Evolutionary conservation across 2,888 invertebrate genomes (phyloP), one percentile per base, ranked within the genome.

Genomic region (Synanthedon formicaeformis): DNA sequence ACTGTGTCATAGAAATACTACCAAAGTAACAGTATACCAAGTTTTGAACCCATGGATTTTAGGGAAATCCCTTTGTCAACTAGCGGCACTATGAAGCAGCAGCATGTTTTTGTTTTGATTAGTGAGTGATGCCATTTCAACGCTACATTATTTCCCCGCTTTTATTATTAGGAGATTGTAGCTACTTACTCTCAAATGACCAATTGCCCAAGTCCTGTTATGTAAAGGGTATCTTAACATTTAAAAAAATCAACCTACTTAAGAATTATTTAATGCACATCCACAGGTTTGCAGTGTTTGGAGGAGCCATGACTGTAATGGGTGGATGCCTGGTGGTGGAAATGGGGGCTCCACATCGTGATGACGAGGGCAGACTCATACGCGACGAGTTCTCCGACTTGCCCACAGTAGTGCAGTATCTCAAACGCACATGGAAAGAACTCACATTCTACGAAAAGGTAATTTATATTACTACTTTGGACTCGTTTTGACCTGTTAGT

Each of bases 271-370:
- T 49, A 18, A 23, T 34, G 8, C 34, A 34, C 34, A 34, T 34
- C 34, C 34, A 10, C 54, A 90, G 90, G 6, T 91, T 91, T 67
- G 88, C 85, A 54, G 78, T 82, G 11, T 91, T 92, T 59, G 93
- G 93, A 16, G 85, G 90, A 1, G 89, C 91, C 0, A 79, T 91
- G 51, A 76, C 89, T 0, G 75, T 90, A 27, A 79, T 91, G 63
- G 89, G 90, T 3, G 75, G 90, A 0, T 91, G 91, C 78, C 71
- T 91, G 49, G 78, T 93, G 48, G 89, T 92, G 64, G 90, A 91
- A 88, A 90, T 93, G 71, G 95, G 95, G 1, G 91, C 92, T n/a
- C 95, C 96, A 0, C 86, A 89, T 49, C 78, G 88, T 5, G 93
- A 93, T 61, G 91, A 92, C 52, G 89, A 93, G 34, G 96, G 96